Evolutionary conservation across 1,140 invertebrate species (phyloP).

Genomic region (Himalopsyche phryganea): DNA sequence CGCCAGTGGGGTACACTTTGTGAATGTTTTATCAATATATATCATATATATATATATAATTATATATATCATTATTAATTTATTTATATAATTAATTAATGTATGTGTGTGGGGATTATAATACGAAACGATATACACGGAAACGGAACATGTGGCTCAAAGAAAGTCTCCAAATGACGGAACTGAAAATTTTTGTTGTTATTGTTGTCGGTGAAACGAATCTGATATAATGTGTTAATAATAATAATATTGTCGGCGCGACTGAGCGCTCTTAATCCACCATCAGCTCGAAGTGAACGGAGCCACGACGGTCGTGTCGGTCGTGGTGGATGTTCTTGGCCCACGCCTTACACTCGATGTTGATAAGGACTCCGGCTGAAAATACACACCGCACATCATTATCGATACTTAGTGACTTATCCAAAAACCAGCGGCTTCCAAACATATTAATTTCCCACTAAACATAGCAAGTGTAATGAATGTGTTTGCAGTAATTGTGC

Average conservation of each 20-base stretch:
- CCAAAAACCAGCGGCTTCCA: no score
- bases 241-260: not conserved
- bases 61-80: no score
- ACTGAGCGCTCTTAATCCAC: constrained; percentile 69
- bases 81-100: not conserved
- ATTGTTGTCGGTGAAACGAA: not conserved
- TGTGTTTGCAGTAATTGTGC: no score
- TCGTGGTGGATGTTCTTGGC: constrained; percentile 89
- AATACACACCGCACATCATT: no score
- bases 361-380: constrained; percentile 82
- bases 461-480: no score
- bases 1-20: constrained; percentile 9
- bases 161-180: constrained; percentile 24
- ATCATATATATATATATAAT: no score
- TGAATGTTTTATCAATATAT: no score
- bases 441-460: no score
- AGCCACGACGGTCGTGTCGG: constrained; percentile 81
- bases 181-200: constrained; percentile 22
- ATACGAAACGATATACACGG: constrained; percentile 9
- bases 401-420: no score
- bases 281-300: constrained; percentile 93
- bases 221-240: not conserved
- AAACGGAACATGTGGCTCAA: not conserved
- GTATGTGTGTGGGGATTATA: constrained; percentile 15
- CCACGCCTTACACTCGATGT: constrained; percentile 96